Conservation (phyloP, 2,888 invertebrate species). For the Parochlus steinenii region DNA sequence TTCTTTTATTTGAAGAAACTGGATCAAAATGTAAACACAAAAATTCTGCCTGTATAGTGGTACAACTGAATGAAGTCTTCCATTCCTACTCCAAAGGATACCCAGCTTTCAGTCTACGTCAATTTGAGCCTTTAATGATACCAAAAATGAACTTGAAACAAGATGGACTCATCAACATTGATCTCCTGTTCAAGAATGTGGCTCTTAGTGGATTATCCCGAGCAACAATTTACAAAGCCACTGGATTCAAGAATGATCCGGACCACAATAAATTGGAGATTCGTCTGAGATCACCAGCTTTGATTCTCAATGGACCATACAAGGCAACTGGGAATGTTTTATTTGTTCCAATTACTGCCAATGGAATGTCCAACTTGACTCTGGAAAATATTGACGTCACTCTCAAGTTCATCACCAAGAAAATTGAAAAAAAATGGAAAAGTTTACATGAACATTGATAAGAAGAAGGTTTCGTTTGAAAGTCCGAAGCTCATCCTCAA, state of each 20-base stretch:
- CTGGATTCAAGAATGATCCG: slow-evolving; percentile 1
- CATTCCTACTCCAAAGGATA: too few relatives aligned
- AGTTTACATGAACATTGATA: slow-evolving; percentile 20
- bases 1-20: too few relatives aligned
- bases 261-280: slow-evolving; percentile 6
- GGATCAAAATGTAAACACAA: slow-evolving; percentile 22
- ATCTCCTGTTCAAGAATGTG: slow-evolving; percentile 17
- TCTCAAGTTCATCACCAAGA: slow-evolving; percentile 5
- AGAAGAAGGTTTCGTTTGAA: slow-evolving; percentile 17
- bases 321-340: slow-evolving; percentile 29
- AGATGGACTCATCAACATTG: slow-evolving; percentile 21
- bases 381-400: background rate
- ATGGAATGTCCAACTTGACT: slow-evolving; percentile 7
- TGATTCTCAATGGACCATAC: slow-evolving; percentile 22
- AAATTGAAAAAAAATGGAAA: slow-evolving; percentile 19
- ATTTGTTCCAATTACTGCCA: slow-evolving; percentile 27
- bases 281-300: background rate
- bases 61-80: slow-evolving; percentile 10
- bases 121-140: slow-evolving; percentile 24
- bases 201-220: slow-evolving; percentile 2
- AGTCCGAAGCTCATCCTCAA: too few relatives aligned
- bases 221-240: background rate
- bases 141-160: slow-evolving; percentile 20
- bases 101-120: slow-evolving; percentile 19
- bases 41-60: slow-evolving; percentile 23